Percentiles rank a stretch among this genome's conserved stretches.
These are phyloP conservation scores for Bos indicus DNA, from an alignment of 2,113 vertebrate genomes.

Conservation along the genomic window DNA sequence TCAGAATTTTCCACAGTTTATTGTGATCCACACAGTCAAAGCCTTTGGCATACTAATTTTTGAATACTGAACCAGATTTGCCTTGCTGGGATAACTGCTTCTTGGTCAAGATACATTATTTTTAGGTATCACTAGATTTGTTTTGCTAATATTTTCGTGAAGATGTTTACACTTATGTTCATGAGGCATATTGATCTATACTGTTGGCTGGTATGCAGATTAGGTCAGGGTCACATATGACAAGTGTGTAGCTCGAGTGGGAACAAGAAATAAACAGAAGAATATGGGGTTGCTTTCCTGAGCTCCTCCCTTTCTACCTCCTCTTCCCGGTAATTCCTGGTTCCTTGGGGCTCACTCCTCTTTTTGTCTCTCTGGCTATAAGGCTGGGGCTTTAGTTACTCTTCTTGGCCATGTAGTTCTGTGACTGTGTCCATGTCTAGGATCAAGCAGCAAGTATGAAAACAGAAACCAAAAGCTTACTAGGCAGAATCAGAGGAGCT, in stretches of 20 bases:
- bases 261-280: neutral
- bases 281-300: neutral
- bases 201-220: neutral
- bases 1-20: no score
- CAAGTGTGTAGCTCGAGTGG: neutral
- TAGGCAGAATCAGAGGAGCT: neutral
- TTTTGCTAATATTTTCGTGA: neutral
- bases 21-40: no score
- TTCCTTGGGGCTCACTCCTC: neutral
- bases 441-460: neutral
- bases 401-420: neutral
- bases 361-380: neutral
- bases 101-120: neutral
- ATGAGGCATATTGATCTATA: neutral
- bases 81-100: neutral
- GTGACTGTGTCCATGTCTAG: neutral
- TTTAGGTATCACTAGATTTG: neutral
- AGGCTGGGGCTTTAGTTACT: neutral
- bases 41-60: neutral
- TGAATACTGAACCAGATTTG: neutral
- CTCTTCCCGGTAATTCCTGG: neutral
- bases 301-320: neutral
- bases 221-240: neutral
- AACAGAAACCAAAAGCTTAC: neutral
- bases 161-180: neutral